phyloP scores from a whole-genome alignment of 2,113 vertebrate species.

The Salvelinus alpinus region DNA sequence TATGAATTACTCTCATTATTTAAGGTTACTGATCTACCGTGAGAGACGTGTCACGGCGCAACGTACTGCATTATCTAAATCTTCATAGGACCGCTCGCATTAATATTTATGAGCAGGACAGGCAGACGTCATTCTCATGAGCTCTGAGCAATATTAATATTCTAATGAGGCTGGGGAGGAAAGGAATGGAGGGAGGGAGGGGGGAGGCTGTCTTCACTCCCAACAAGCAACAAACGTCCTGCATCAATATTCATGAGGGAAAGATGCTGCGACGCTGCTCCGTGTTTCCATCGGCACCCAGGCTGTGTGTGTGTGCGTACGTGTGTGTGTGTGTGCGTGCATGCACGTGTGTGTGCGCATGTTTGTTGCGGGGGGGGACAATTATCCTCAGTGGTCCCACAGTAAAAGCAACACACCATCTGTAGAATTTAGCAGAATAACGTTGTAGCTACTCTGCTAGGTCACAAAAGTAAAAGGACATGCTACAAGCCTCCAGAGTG shows the following conservation, averaged over 20 bases:
- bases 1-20: conserved; percentile 43
- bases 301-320: neutral
- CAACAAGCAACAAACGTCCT: conserved; percentile 17
- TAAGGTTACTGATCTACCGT: conserved; percentile 12
- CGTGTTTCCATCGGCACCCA: neutral
- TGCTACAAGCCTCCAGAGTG: neutral
- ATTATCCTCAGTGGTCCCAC: conserved; percentile 50
- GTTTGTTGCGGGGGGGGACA: conserved; percentile 25
- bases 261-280: conserved; percentile 11
- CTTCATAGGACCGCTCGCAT: conserved; percentile 27
- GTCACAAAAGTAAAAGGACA: conserved; percentile 1
- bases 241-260: conserved; percentile 62
- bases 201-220: neutral
- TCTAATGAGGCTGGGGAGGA: conserved; percentile 49
- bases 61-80: neutral
- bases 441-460: neutral
- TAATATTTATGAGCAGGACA: conserved; percentile 55
- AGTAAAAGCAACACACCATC: conserved; percentile 52
- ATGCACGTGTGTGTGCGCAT: conserved; percentile 2
- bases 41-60: conserved; percentile 2
- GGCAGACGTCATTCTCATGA: conserved; percentile 37
- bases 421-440: conserved; percentile 56
- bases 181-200: neutral
- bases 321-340: too few relatives aligned
- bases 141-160: conserved; percentile 52